A percentile compares a stretch with the other conserved stretches of the same genome.
These are phyloP conservation scores for Platyscapa corneri DNA, from an alignment of 1,140 invertebrate genomes.

Conservation along the genomic window DNA sequence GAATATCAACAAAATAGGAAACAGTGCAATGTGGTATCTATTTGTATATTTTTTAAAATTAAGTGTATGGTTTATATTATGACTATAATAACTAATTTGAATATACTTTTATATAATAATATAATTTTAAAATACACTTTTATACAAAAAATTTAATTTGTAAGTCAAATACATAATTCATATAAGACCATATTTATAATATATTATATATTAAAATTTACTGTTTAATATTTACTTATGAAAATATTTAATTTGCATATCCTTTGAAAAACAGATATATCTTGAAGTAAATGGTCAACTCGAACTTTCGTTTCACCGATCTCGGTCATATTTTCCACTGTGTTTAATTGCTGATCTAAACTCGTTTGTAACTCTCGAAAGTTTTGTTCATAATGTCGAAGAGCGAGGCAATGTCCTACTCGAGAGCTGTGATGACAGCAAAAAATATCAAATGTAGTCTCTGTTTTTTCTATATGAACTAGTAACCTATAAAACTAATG, in stretches of 20 bases:
- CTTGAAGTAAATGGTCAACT: slow-evolving; percentile 85
- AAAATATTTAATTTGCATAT: slow-evolving; percentile 81
- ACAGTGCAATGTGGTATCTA: slow-evolving; percentile 70
- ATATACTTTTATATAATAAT: too few species aligned
- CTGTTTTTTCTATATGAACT: slow-evolving; percentile 95
- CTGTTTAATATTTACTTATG: too few species aligned
- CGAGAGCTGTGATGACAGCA: slow-evolving; percentile 93
- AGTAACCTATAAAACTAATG: slow-evolving; percentile 80
- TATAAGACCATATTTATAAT: too few species aligned
- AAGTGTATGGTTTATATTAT: slow-evolving; percentile 56
- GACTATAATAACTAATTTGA: too few species aligned
- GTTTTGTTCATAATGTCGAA: slow-evolving; percentile 92
- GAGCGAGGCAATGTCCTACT: slow-evolving; percentile 89
- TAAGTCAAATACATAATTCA: too few species aligned
- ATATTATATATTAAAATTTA: too few species aligned
- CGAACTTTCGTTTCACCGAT: slow-evolving; percentile 87
- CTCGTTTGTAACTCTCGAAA: slow-evolving; percentile 86
- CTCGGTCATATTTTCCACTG: slow-evolving; percentile 87
- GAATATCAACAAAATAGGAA: slow-evolving; percentile 75
- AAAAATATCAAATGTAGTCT: slow-evolving; percentile 93
- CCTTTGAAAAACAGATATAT: slow-evolving; percentile 86
- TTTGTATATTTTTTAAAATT: slow-evolving; percentile 2
- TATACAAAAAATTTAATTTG: too few species aligned
- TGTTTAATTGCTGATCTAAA: slow-evolving; percentile 83
- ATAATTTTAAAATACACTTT: too few species aligned